Percentiles rank a stretch among this genome's conserved stretches.
phyloP scores from a whole-genome alignment of 2,888 invertebrate species.

The Microctonus aethiopoides region DNA sequence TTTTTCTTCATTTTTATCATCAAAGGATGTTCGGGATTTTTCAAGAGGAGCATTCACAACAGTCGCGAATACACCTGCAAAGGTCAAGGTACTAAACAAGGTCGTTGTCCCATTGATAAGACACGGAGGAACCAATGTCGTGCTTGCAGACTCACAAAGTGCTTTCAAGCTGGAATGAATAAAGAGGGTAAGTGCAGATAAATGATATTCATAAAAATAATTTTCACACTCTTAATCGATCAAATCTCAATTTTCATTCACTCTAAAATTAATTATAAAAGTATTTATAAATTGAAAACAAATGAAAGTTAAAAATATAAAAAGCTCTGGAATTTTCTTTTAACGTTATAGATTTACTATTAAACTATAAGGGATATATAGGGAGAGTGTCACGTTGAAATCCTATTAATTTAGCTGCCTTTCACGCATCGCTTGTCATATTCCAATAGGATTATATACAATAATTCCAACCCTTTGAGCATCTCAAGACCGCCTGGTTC shows the following conservation, averaged over 20 bases:
- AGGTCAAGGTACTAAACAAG: conserved; percentile 92
- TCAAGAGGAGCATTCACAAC: conserved; percentile 95
- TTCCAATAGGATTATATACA: conserved; percentile 44
- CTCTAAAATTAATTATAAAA: too few relatives aligned
- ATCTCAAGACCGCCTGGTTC: conserved; percentile 12
- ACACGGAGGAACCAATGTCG: conserved; percentile 97
- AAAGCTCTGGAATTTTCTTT: neutral
- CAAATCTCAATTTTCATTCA: too few relatives aligned
- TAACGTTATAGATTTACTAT: conserved; percentile 8
- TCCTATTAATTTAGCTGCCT: conserved; percentile 51
- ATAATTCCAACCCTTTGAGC: conserved; percentile 46
- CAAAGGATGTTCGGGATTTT: conserved; percentile 94
- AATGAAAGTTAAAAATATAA: neutral
- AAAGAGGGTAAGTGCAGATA: conserved; percentile 89
- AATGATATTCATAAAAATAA: conserved; percentile 8
- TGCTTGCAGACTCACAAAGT: conserved; percentile 93
- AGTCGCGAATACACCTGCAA: conserved; percentile 98
- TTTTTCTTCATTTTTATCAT: too few relatives aligned
- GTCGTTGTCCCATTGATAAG: conserved; percentile 95
- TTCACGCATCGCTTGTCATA: conserved; percentile 47
- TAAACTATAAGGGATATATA: neutral
- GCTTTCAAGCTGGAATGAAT: conserved; percentile 97
- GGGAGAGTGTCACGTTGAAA: conserved; percentile 37
- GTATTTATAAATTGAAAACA: too few relatives aligned
- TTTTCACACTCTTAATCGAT: too few relatives aligned